phyloP scores from a whole-genome alignment of 2,888 invertebrate species.

The Habroteleia sp. region DNA sequence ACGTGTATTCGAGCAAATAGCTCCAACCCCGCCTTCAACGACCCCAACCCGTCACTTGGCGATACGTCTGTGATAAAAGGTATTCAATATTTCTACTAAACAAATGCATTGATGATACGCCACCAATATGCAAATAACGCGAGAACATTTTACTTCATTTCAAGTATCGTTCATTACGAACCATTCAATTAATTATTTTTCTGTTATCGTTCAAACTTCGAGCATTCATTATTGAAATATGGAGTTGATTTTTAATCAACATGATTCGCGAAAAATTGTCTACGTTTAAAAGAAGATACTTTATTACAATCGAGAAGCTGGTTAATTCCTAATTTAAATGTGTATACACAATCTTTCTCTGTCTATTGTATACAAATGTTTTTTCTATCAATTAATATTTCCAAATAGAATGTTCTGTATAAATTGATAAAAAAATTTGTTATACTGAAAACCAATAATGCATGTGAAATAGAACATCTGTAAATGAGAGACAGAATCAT shows the following conservation, averaged over 20 bases:
- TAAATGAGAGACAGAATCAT: too few relatives aligned
- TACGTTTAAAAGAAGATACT: not conserved
- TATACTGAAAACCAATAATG: too few relatives aligned
- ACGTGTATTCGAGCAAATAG: constrained; percentile 70
- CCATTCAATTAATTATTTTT: constrained; percentile 57
- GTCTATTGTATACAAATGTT: too few relatives aligned
- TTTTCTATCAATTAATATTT: too few relatives aligned
- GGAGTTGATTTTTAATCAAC: constrained; percentile 44
- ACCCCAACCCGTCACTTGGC: constrained; percentile 63
- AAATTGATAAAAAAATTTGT: too few relatives aligned
- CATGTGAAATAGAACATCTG: too few relatives aligned
- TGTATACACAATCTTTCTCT: too few relatives aligned
- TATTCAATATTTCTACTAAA: constrained; percentile 63
- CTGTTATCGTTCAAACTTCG: constrained; percentile 27
- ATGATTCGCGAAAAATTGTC: constrained; percentile 38
- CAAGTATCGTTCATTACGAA: constrained; percentile 55
- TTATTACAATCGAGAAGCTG: too few relatives aligned
- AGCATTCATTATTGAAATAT: constrained; percentile 33
- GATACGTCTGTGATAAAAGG: constrained; percentile 62
- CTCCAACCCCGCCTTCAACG: constrained; percentile 70
- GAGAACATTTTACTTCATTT: constrained; percentile 47
- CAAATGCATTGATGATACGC: constrained; percentile 59
- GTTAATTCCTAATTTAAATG: too few relatives aligned
- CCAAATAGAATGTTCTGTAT: too few relatives aligned
- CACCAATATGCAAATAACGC: constrained; percentile 60